Evolutionary conservation across 1,140 invertebrate species (phyloP).

Genomic region (Hylaeus anthracinus): DNA sequence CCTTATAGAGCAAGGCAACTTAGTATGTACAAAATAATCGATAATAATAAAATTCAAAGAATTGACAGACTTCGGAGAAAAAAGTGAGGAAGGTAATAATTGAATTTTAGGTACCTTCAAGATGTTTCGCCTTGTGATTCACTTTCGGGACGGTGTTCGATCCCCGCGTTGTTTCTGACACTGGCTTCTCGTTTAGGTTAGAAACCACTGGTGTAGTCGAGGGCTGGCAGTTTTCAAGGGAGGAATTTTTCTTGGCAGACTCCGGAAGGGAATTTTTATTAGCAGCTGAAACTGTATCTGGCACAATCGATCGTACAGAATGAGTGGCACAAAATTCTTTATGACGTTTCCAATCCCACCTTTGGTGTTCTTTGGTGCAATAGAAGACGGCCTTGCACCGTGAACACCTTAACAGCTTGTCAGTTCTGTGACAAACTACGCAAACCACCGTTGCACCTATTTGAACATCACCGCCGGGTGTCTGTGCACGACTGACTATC

Average conservation of each 20-base stretch:
- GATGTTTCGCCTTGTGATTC: slow-evolving; percentile 26
- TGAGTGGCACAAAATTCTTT: slow-evolving; percentile 76
- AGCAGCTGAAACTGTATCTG: neutral
- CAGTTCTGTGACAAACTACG: slow-evolving; percentile 85
- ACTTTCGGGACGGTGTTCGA: slow-evolving; percentile 25
- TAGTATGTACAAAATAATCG: neutral
- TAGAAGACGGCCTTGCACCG: slow-evolving; percentile 88
- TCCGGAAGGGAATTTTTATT: slow-evolving; percentile 22
- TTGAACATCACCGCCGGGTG: slow-evolving; percentile 48
- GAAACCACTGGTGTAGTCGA: slow-evolving; percentile 31
- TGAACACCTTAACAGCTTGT: slow-evolving; percentile 87
- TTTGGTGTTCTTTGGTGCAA: slow-evolving; percentile 90
- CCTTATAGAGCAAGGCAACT: neutral
- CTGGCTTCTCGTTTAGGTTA: slow-evolving; percentile 57
- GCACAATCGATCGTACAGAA: slow-evolving; percentile 17
- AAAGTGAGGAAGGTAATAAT: neutral
- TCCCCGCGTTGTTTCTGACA: slow-evolving; percentile 36
- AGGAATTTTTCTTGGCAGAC: slow-evolving; percentile 6
- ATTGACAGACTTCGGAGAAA: neutral
- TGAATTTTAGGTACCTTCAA: slow-evolving; percentile 22
- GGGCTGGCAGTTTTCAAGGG: neutral
- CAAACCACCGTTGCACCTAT: slow-evolving; percentile 73
- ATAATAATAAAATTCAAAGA: neutral
- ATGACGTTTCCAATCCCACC: slow-evolving; percentile 88
- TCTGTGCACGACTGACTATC: slow-evolving; percentile 66